These are phyloP conservation scores for Acrossocheilus wenchowensis DNA, from an alignment of 2,797 vertebrate species.

Conservation along the genomic window DNA sequence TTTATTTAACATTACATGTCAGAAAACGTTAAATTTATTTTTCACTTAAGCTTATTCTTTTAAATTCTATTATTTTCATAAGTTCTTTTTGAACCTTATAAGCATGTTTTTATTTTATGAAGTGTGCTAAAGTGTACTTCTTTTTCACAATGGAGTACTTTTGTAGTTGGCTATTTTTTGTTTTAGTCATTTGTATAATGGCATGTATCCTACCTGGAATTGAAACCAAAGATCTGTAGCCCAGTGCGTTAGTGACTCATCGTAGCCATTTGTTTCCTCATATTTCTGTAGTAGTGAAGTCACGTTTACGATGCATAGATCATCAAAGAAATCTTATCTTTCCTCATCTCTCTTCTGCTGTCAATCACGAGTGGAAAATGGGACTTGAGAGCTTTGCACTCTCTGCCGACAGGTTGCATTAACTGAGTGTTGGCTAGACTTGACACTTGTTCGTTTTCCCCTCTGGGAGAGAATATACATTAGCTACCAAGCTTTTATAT, in stretches of 20 bases:
- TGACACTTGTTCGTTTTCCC: constrained; percentile 39
- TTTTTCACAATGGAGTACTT: not conserved
- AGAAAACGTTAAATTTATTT: no score
- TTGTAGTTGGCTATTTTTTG: not conserved
- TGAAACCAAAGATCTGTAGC: not conserved
- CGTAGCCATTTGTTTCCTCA: not conserved
- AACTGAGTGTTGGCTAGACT: constrained; percentile 11
- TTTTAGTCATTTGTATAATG: not conserved
- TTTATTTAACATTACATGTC: not conserved
- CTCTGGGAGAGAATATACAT: constrained; percentile 43
- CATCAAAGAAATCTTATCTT: constrained; percentile 17
- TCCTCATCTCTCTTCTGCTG: constrained; percentile 22
- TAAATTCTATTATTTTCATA: not conserved
- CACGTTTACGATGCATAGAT: constrained; percentile 5
- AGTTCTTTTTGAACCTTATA: not conserved
- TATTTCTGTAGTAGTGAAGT: not conserved
- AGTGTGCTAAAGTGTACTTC: not conserved
- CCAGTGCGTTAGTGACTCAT: not conserved
- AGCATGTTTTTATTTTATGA: not conserved
- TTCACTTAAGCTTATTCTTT: not conserved
- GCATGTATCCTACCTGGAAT: not conserved
- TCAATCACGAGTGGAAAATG: constrained; percentile 19
- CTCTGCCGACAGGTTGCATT: constrained; percentile 35
- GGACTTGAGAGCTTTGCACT: constrained; percentile 34
- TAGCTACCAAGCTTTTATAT: constrained; percentile 36